Evolutionary conservation across 2,113 vertebrate species (phyloP), one percentile per base, ranked within the genome.

Genomic region (Lethenteron camtschaticum): DNA sequence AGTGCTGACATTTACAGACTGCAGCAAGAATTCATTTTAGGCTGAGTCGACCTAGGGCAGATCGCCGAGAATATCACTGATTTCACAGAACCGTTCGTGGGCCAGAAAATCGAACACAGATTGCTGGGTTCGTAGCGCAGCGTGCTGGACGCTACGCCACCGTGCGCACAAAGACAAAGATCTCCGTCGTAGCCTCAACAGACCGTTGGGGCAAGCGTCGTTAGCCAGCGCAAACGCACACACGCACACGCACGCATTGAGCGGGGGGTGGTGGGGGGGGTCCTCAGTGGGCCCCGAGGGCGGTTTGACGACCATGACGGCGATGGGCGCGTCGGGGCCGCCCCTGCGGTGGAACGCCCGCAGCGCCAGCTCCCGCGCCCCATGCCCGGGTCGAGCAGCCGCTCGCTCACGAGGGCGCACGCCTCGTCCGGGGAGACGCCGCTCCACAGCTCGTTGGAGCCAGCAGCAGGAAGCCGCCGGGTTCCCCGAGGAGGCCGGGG

Each of bases 251-350:
- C 59, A 63, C 59, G 16, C 59, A 63, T 63, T 14, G 13, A 63
- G 13, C 59, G 16, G 59, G 16, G 13, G 59, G 16, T 63, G 12
- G 20, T 20, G 60, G 8, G 20, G n/a, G 9, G 9, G 63, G n/a
- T 11, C 63, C 9, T 16, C 63, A 16, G 63, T 66, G n/a, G 10
- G 9, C 63, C 10, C 63, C 24, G 63, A 16, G 41, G 41, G n/a
- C 63, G 63, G n/a, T 24, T 66, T 66, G 24, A 66, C 63, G n/a
- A 66, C 63, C 63, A 66, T 66, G 63, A 66, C 63, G 24, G 63
- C 63, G 10, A 66, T 6, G 41, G 41, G 63, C 10, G 63, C n/a
- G 63, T 66, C 63, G 24, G 63, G n/a, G 10, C 63, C 24, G 2
- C n/a, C 63, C 63, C 24, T 66, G 63, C n/a, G 24, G 41, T 41